Percentiles rank a stretch among this genome's conserved stretches.
These are phyloP conservation scores for Hyposoter didymator DNA, from an alignment of 2,888 invertebrate species.

Conservation along the genomic window DNA sequence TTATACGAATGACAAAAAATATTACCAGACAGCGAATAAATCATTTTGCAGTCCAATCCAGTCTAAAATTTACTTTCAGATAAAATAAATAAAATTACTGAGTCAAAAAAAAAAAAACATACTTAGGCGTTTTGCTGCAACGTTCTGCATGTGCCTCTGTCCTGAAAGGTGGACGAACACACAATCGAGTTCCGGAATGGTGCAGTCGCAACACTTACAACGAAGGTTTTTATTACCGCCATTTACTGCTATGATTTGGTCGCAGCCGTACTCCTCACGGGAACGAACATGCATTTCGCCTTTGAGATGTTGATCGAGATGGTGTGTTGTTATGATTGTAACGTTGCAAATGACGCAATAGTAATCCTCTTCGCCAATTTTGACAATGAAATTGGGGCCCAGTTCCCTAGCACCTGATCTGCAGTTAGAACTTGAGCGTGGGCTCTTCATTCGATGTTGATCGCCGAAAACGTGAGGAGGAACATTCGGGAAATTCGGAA, in stretches of 20 bases:
- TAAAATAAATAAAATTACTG: background rate
- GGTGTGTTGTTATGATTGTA: background rate
- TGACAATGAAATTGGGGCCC: background rate
- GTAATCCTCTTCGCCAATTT: background rate
- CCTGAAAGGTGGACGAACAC: constrained; percentile 23
- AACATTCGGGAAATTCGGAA: constrained; percentile 38
- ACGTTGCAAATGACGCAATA: constrained; percentile 31
- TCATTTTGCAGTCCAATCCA: background rate
- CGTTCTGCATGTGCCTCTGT: constrained; percentile 7
- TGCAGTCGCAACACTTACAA: constrained; percentile 13
- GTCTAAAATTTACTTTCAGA: background rate
- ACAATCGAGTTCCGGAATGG: background rate
- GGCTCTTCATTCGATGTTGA: background rate
- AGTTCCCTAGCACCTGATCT: background rate
- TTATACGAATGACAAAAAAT: background rate
- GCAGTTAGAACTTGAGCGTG: background rate
- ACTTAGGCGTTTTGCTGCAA: background rate
- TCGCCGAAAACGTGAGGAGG: constrained; percentile 1
- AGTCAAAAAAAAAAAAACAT: background rate
- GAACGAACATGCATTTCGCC: background rate
- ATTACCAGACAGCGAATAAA: background rate
- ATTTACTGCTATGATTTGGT: background rate
- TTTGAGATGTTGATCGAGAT: background rate
- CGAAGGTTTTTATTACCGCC: background rate
- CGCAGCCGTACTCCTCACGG: constrained; percentile 16